phyloP scores from a whole-genome alignment of 2,113 vertebrate species.

The Tiliqua scincoides region DNA sequence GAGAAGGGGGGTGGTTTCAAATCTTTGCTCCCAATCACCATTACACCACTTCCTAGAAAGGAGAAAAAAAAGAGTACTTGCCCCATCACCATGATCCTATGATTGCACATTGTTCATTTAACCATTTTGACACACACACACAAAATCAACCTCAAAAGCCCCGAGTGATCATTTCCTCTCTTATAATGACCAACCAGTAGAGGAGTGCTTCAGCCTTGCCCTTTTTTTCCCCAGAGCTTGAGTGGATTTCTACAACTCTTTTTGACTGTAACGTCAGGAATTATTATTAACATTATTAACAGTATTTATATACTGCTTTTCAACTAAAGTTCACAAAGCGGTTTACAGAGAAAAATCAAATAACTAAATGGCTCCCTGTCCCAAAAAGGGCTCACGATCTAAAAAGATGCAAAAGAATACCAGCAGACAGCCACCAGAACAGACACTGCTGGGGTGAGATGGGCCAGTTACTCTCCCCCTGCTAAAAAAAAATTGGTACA shows the following conservation, averaged over 20 bases:
- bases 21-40: neutral
- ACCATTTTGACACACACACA: neutral
- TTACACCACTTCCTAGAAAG: neutral
- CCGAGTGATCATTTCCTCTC: neutral
- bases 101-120: neutral
- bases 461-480: too few relatives aligned
- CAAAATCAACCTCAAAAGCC: neutral
- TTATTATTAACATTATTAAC: too few relatives aligned
- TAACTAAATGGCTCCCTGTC: too few relatives aligned
- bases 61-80: neutral
- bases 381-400: too few relatives aligned
- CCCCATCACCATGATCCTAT: neutral
- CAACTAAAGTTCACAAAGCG: too few relatives aligned
- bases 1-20: conserved; percentile 27
- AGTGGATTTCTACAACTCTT: neutral
- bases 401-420: too few relatives aligned
- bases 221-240: neutral
- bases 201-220: neutral
- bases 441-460: too few relatives aligned
- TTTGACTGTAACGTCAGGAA: too few relatives aligned
- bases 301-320: too few relatives aligned
- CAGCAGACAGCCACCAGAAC: too few relatives aligned
- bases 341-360: too few relatives aligned
- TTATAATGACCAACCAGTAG: neutral
- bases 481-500: too few relatives aligned